phyloP scores from a whole-genome alignment of 2,888 invertebrate species.

The Caenorhabditis virilis region DNA sequence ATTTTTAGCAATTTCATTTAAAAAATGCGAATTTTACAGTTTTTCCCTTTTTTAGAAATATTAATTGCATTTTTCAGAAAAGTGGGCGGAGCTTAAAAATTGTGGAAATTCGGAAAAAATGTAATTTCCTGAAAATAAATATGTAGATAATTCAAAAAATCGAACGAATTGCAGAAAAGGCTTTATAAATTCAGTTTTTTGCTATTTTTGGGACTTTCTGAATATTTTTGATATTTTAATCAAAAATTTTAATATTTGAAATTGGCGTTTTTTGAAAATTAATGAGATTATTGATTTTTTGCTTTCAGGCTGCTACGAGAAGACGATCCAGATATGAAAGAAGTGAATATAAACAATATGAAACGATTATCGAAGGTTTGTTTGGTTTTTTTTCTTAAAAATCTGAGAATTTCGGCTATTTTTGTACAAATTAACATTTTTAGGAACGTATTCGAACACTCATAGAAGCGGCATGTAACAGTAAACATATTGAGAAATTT shows the following conservation, averaged over 20 bases:
- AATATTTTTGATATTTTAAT: neutral
- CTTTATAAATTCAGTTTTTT: neutral
- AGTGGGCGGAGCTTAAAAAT: neutral
- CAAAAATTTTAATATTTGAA: too few species aligned
- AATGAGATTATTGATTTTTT: neutral
- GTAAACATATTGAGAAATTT: slow-evolving; percentile 88
- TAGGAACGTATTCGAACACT: slow-evolving; percentile 88
- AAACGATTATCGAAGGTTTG: slow-evolving; percentile 80
- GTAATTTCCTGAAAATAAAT: too few species aligned
- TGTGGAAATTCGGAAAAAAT: neutral
- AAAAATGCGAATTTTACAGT: too few species aligned
- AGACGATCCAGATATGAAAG: slow-evolving; percentile 83
- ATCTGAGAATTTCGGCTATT: neutral
- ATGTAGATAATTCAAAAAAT: too few species aligned
- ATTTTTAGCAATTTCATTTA: too few species aligned
- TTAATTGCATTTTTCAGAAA: too few species aligned
- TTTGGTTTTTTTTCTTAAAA: neutral
- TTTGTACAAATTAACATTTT: neutral
- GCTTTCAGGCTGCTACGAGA: slow-evolving; percentile 73
- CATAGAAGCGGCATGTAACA: slow-evolving; percentile 82
- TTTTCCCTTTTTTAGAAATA: slow-evolving; percentile 13
- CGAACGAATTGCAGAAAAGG: too few species aligned
- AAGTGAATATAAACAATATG: slow-evolving; percentile 99
- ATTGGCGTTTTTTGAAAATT: too few species aligned
- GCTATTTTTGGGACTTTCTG: neutral